phyloP scores from a whole-genome alignment of 2,113 vertebrate species.

The Dasyprocta punctata region DNA sequence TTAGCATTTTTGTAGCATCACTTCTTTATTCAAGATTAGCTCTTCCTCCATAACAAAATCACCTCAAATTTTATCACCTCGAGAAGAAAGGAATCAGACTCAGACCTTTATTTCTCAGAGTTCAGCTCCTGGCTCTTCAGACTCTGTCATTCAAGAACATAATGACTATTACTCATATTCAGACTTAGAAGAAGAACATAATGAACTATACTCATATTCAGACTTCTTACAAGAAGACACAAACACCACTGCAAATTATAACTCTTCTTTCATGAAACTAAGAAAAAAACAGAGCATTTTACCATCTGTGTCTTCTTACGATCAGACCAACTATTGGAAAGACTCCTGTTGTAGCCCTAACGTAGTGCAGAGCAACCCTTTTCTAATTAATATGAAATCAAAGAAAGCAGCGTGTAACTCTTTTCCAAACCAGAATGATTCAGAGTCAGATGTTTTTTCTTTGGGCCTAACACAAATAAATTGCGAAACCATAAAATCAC shows the following conservation, averaged over 20 bases:
- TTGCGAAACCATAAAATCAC: conserved; percentile 65
- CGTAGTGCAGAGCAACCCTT: conserved; percentile 4
- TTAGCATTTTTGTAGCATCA: conserved; percentile 93
- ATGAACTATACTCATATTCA: conserved; percentile 62
- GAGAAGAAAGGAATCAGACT: conserved; percentile 54
- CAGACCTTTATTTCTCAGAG: conserved; percentile 33
- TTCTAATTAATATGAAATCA: conserved; percentile 64
- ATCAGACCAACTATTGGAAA: conserved; percentile 50
- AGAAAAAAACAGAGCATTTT: conserved; percentile 48
- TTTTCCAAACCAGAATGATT: conserved; percentile 62
- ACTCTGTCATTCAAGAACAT: conserved; percentile 59
- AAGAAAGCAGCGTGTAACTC: conserved; percentile 37
- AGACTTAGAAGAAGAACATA: conserved; percentile 50
- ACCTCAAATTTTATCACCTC: conserved; percentile 53
- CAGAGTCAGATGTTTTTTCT: conserved; percentile 75
- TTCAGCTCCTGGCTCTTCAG: conserved; percentile 31
- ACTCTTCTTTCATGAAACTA: conserved; percentile 46
- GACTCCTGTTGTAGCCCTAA: neutral
- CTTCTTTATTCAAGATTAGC: conserved; percentile 85
- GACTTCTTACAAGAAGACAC: conserved; percentile 52
- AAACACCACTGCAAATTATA: conserved; percentile 61
- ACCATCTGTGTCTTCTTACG: conserved; percentile 45
- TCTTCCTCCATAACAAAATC: conserved; percentile 59
- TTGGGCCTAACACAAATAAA: conserved; percentile 51
- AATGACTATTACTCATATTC: conserved; percentile 61